Conservation (phyloP, 2,888 invertebrate species). For the Endotricha flammealis region DNA sequence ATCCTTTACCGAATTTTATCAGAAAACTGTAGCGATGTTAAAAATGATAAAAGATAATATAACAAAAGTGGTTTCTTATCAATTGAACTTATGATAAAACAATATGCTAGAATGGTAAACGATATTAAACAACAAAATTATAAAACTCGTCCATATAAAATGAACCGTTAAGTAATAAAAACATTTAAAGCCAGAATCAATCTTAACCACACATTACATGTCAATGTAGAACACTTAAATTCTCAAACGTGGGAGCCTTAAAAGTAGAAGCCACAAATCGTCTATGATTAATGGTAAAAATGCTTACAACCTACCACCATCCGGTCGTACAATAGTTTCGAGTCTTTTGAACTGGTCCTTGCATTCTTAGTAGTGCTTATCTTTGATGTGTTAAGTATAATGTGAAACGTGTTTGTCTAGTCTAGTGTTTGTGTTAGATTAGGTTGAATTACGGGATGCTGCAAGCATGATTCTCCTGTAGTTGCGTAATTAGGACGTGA, state of each 20-base stretch:
- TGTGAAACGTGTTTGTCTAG: constrained; percentile 33
- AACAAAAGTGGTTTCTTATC: background rate
- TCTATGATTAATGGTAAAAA: constrained; percentile 34
- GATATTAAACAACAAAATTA: background rate
- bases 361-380: constrained; percentile 26
- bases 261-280: constrained; percentile 27
- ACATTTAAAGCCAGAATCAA: constrained; percentile 11
- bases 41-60: constrained; percentile 3
- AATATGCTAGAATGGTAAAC: background rate
- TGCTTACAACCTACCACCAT: constrained; percentile 26
- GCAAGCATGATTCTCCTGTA: constrained; percentile 34
- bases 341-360: constrained; percentile 26
- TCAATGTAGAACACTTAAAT: constrained; percentile 13
- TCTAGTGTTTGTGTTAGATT: constrained; percentile 34
- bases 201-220: constrained; percentile 12
- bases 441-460: constrained; percentile 34
- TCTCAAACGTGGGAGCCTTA: constrained; percentile 22
- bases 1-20: background rate
- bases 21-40: background rate
- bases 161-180: background rate
- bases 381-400: constrained; percentile 36
- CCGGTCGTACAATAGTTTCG: constrained; percentile 18
- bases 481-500: constrained; percentile 52
- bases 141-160: background rate
- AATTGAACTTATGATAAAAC: background rate